These are phyloP conservation scores for Picus viridis DNA, from an alignment of 2,797 vertebrate genomes.

Conservation along the genomic window DNA sequence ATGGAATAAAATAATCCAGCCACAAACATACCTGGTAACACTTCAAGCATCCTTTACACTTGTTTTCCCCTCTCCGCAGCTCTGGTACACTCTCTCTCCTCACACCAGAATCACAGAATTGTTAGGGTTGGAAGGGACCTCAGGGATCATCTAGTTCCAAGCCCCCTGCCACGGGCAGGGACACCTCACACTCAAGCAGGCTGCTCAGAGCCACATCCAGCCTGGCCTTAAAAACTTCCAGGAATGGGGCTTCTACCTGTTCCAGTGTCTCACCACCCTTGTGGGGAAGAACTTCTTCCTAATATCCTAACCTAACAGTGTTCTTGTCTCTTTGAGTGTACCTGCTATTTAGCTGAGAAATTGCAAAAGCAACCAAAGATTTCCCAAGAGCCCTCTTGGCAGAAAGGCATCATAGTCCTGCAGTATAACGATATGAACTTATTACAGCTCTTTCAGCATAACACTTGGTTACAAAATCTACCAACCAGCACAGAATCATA, in stretches of 20 bases:
- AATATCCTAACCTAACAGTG: neutral
- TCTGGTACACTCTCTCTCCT: accelerated
- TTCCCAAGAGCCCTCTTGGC: neutral
- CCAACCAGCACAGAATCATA: neutral
- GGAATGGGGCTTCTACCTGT: too few species aligned
- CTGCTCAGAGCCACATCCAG: too few species aligned
- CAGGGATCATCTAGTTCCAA: too few species aligned
- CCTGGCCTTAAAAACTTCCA: too few species aligned
- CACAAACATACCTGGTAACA: neutral
- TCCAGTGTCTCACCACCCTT: too few species aligned
- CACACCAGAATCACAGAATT: neutral
- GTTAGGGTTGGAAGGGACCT: too few species aligned
- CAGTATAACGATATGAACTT: neutral
- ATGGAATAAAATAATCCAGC: neutral
- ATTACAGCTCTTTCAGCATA: neutral
- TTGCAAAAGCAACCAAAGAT: constrained; percentile 28
- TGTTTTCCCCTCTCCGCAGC: neutral
- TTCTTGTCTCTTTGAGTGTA: constrained; percentile 37
- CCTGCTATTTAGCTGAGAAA: constrained; percentile 5
- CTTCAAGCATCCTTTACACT: neutral
- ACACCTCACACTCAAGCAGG: too few species aligned
- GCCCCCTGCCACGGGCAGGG: too few species aligned
- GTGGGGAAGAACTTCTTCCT: too few species aligned
- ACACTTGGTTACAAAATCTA: neutral
- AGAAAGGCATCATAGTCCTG: neutral